Percentiles rank a stretch among this genome's conserved stretches.
Evolutionary conservation across 2,113 vertebrate species (phyloP).

Genomic region (Parotia lawesii): DNA sequence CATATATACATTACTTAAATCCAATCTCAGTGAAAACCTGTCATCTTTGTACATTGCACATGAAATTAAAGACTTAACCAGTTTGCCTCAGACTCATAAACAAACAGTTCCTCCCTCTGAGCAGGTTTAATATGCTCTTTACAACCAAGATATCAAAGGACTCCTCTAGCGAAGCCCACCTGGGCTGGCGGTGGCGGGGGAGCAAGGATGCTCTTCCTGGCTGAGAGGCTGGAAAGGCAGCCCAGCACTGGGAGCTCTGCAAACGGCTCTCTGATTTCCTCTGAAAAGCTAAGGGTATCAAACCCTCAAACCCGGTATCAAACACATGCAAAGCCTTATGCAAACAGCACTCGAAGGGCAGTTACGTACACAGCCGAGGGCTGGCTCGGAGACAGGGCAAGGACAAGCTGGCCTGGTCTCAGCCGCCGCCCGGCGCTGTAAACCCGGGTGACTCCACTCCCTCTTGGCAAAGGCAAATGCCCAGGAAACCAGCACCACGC

Average conservation of each 20-base stretch:
- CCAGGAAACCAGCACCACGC: neutral
- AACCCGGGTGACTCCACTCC: neutral
- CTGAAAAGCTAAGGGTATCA: neutral
- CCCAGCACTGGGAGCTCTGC: neutral
- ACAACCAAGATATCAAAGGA: neutral
- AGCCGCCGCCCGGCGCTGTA: neutral
- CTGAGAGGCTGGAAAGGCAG: neutral
- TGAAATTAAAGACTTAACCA: neutral
- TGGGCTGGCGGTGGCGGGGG: accelerated
- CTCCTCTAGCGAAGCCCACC: neutral
- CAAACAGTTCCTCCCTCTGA: neutral
- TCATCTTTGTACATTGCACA: neutral
- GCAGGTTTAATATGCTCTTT: neutral
- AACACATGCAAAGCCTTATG: neutral
- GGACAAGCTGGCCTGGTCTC: neutral
- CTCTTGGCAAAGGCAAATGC: accelerated
- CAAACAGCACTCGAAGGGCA: neutral
- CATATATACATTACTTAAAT: neutral
- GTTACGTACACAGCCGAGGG: accelerated
- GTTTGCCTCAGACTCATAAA: neutral
- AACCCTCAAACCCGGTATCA: neutral
- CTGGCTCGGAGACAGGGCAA: accelerated
- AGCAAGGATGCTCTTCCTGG: neutral
- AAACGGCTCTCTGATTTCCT: neutral
- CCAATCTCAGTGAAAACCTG: neutral